Evolutionary conservation across 1,140 invertebrate genomes (phyloP), one percentile per base, ranked within the genome.

Genomic region (Paraescarpia echinospica): DNA sequence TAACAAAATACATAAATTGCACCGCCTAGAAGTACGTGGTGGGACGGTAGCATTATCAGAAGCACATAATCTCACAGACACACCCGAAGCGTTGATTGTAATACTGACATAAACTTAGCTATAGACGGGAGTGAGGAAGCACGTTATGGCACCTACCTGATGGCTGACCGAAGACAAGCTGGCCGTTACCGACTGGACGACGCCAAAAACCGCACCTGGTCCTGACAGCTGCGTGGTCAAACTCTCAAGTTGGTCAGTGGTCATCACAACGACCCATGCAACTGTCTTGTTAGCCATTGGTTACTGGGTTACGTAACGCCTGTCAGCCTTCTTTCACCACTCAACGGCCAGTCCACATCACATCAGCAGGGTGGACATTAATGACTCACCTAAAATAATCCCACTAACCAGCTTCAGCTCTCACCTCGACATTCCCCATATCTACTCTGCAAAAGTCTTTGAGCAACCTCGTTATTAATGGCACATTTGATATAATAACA

Each of bases 211-310:
- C 14, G 27, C 59, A 77, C 27, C 59, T 77, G 59, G 59, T 77
- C 27, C 59, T 77, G 12, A 77, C 27, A 27, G 59, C 59, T 77
- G 22, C 59, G 18, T 77, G 59, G 59, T 22, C 12, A 77, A 77
- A 77, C 59, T 18, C 27, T 77, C 18, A 1, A 41, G 41, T 31
- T 77, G 59, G 59, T 77, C 59, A 77, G 2, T 77, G 59, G 27
- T 31, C 59, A 77, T 77, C 59, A 77, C 59, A 77, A 77, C 59
- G 18, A 77, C 59, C 59, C 59, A 77, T 18, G 59, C 59, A 31
- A 77, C 59, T 77, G 59, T 77, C 59, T 77, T 77, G 59, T 77
- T 77, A 77, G 59, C 59, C 59, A 77, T 77, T 77, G 59, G 59
- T 77, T 77, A 77, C 59, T 31, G 59, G 59, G 59, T 77, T 77